phyloP scores from a whole-genome alignment of 2,797 vertebrate genomes.

The Vultur gryphus region DNA sequence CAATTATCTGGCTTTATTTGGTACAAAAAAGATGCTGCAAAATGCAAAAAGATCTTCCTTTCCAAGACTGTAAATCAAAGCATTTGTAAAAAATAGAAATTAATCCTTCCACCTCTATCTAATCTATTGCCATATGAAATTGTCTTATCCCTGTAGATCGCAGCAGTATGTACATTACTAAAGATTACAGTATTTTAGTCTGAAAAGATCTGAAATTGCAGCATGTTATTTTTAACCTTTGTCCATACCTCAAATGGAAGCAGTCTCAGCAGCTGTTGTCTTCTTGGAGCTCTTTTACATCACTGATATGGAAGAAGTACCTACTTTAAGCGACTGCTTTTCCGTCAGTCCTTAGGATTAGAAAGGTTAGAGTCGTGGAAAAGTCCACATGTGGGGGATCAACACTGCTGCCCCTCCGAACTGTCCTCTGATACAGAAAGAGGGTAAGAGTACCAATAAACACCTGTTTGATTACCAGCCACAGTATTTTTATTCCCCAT shows the following conservation, averaged over 20 bases:
- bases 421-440: neutral
- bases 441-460: neutral
- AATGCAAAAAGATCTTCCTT: neutral
- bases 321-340: neutral
- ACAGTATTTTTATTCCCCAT: neutral
- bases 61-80: neutral
- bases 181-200: neutral
- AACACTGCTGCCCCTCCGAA: neutral
- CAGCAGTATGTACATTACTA: neutral
- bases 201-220: neutral
- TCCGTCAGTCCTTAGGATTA: neutral
- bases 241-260: neutral
- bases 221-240: neutral
- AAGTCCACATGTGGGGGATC: neutral
- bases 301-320: neutral
- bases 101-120: neutral
- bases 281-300: neutral
- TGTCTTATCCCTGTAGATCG: neutral
- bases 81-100: neutral
- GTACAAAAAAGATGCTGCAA: neutral
- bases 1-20: neutral
- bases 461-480: neutral
- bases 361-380: neutral
- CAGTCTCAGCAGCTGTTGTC: neutral
- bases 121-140: neutral